Percentiles rank a stretch among this genome's conserved stretches.
Conservation (phyloP, 2,888 invertebrate species). For the Mythimna impura region DNA sequence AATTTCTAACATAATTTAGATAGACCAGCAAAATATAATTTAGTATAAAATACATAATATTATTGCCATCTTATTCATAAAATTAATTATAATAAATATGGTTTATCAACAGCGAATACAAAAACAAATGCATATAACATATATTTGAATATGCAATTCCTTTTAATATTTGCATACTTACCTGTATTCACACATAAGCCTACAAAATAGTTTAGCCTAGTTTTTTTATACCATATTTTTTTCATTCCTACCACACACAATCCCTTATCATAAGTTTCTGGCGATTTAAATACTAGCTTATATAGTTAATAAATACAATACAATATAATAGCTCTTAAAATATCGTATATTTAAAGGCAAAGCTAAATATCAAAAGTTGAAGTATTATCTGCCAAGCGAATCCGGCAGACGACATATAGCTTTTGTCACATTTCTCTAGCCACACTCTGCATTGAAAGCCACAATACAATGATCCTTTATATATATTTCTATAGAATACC, state of each 20-base stretch:
- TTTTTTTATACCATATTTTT: background rate
- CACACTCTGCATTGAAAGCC: conserved; percentile 67
- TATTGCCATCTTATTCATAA: conserved; percentile 6
- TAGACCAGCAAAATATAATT: conserved; percentile 38
- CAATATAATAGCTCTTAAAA: conserved; percentile 13
- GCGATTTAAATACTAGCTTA: conserved; percentile 39
- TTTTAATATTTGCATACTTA: conserved; percentile 23
- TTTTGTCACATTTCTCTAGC: conserved; percentile 59
- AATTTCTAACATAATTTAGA: conserved; percentile 22
- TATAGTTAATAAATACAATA: conserved; percentile 19
- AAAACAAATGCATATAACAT: conserved; percentile 6
- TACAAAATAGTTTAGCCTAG: background rate
- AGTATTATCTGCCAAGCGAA: conserved; percentile 53
- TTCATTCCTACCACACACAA: background rate
- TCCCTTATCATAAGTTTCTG: background rate
- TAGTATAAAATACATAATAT: conserved; percentile 30
- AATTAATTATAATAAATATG: conserved; percentile 5
- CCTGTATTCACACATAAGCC: conserved; percentile 12
- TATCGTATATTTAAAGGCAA: conserved; percentile 23
- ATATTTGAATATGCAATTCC: background rate
- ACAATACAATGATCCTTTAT: conserved; percentile 56
- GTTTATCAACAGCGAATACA: conserved; percentile 21
- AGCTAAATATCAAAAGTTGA: conserved; percentile 35
- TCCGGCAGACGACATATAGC: conserved; percentile 61
- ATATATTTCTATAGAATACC: conserved; percentile 34